Conservation (phyloP, 2,113 vertebrate species). For the Chrysemys picta region DNA sequence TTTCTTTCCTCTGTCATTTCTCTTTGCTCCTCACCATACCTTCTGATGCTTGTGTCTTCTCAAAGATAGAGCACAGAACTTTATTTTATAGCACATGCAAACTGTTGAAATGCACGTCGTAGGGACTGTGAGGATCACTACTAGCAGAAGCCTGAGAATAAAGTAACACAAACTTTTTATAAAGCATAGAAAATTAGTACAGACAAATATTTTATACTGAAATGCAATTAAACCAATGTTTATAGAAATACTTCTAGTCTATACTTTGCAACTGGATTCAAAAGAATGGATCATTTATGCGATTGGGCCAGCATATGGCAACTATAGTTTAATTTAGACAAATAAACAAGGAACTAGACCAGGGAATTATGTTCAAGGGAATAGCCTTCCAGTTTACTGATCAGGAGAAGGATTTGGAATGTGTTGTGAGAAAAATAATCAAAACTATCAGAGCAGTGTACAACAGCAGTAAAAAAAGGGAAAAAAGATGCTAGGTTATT, state of each 20-base stretch:
- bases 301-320: constrained; percentile 32
- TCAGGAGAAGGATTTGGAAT: neutral
- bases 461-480: neutral
- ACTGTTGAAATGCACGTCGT: neutral
- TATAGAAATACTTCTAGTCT: constrained; percentile 51
- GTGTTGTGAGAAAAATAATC: neutral
- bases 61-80: neutral
- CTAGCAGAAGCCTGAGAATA: neutral
- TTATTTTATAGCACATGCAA: neutral
- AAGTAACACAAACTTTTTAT: constrained; percentile 10
- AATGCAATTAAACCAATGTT: constrained; percentile 64
- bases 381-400: neutral
- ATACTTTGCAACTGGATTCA: constrained; percentile 10
- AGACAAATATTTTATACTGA: constrained; percentile 55
- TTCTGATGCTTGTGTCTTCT: neutral
- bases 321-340: constrained; percentile 36
- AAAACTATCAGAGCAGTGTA: neutral
- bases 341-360: constrained; percentile 19
- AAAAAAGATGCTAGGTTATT: neutral
- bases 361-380: neutral
- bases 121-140: neutral
- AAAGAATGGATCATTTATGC: neutral
- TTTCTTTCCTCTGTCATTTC: neutral
- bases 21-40: neutral
- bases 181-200: constrained; percentile 43